Evolutionary conservation across 2,113 vertebrate genomes (phyloP), one percentile per base, ranked within the genome.

Genomic region (Odontophorus gujanensis): DNA sequence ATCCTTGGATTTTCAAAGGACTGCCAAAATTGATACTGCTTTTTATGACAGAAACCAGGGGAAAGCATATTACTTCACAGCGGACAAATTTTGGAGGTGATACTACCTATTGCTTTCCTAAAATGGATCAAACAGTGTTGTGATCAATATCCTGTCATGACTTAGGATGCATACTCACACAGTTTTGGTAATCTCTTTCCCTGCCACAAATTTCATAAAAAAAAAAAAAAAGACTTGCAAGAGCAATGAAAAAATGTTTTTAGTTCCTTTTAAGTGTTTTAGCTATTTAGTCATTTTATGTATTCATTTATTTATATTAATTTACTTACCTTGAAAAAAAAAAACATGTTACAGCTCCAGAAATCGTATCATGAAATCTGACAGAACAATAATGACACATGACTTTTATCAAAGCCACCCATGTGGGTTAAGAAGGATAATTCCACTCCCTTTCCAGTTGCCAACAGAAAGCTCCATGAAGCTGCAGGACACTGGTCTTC

Each of bases 51-150:
- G 11, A 51, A 97, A 98, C 42, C 98, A 97, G 5, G 93, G 96
- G 28, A 98, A 98, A 94, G 98, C 97, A 6, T 97, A 98, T 32
- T 97, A 98, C 80, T 99, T 99, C 65, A 94, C 92, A 18, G 97
- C 32, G 0, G 98, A 98, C 42, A 97, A 98, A 7, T 98, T 98
- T 85, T 99, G 98, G 98, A 98, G 98, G 98, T 99, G 88, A 34
- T 45, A 87, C 53, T 81, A 83, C 48, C 66, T 79, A 13, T 2
- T 66, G 24, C n/a, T 87, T 95, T 77, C 55, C 47, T 71, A 80
- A 93, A 63, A 4, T 89, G 13, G 20, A 85, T 17, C 22, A 93
- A 90, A 61, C 18, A 72, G 72, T 63, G 83, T 92, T 36, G 85
- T 63, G 30, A 40, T 84, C 58, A 79, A 67, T 84, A 95, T 80